Evolutionary conservation across 2,888 invertebrate genomes (phyloP).

Genomic region (Geotrupes spiniger): DNA sequence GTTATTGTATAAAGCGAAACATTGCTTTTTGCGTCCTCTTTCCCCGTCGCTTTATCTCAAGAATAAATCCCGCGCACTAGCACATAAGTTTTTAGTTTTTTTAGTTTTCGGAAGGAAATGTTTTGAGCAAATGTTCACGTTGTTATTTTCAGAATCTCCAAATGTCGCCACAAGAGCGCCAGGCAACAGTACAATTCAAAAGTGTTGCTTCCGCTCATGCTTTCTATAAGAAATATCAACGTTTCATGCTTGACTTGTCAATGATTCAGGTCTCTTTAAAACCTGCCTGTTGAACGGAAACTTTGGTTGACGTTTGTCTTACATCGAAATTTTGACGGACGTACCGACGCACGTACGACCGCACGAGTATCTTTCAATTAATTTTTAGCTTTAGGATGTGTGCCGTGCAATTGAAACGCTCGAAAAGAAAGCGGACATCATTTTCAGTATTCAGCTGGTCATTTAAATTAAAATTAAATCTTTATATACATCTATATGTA

Average conservation of each 20-base stretch:
- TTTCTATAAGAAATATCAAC: slow-evolving; percentile 57
- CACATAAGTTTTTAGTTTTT: neutral
- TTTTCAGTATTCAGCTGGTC: no score
- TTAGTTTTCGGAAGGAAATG: neutral
- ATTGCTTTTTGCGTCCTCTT: no score
- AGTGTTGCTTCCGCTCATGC: slow-evolving; percentile 55
- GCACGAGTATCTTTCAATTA: no score
- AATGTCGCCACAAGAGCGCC: slow-evolving; percentile 45
- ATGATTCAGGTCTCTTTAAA: slow-evolving; percentile 53
- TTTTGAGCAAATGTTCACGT: neutral
- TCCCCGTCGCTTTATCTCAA: slow-evolving; percentile 10
- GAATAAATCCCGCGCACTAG: neutral
- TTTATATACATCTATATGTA: no score
- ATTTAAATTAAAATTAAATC: no score
- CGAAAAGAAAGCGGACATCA: no score
- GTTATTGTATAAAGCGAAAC: no score
- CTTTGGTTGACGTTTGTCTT: no score
- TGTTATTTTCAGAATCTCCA: slow-evolving; percentile 46
- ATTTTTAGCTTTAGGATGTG: no score
- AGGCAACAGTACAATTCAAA: slow-evolving; percentile 54
- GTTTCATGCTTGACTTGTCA: slow-evolving; percentile 56
- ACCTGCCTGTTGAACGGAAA: slow-evolving; percentile 10
- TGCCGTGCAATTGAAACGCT: no score
- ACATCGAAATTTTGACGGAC: no score
- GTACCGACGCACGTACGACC: no score